Evolutionary conservation across 2,888 invertebrate genomes (phyloP).

Genomic region (Scrobipalpa atriplicella): DNA sequence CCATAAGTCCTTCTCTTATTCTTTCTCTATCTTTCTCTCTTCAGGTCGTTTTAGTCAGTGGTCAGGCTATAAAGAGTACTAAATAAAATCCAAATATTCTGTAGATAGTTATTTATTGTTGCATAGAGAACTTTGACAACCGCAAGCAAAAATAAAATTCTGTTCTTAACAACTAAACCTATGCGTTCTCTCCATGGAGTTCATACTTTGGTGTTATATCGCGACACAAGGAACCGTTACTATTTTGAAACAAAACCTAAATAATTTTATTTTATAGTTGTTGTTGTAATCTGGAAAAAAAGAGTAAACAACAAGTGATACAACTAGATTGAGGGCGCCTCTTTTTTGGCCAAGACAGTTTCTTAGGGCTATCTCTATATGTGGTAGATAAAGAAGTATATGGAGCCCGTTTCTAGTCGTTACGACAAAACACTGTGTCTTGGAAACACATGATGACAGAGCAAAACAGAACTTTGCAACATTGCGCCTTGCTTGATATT

Average conservation of each 20-base stretch:
- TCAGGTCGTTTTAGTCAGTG: neutral
- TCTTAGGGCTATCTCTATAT: too few relatives aligned
- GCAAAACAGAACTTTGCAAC: too few relatives aligned
- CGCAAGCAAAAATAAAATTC: slow-evolving; percentile 13
- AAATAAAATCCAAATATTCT: neutral
- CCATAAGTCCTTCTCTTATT: too few relatives aligned
- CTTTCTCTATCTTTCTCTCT: too few relatives aligned
- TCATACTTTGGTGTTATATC: neutral
- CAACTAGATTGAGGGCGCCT: too few relatives aligned
- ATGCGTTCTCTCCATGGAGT: neutral
- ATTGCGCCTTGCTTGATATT: too few relatives aligned
- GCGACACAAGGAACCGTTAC: neutral
- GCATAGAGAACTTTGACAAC: slow-evolving; percentile 18
- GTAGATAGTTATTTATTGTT: slow-evolving; percentile 17
- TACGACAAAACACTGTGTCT: too few relatives aligned
- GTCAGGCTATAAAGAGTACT: neutral
- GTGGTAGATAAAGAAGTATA: too few relatives aligned
- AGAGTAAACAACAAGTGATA: too few relatives aligned
- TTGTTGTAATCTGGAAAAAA: neutral
- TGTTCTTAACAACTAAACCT: slow-evolving; percentile 3
- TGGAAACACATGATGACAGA: too few relatives aligned
- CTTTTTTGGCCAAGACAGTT: too few relatives aligned
- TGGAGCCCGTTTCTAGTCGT: too few relatives aligned
- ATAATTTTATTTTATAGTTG: neutral
- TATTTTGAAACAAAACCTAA: neutral